Evolutionary conservation across 2,797 vertebrate genomes (phyloP).

Genomic region (Coracias cyanogaster): DNA sequence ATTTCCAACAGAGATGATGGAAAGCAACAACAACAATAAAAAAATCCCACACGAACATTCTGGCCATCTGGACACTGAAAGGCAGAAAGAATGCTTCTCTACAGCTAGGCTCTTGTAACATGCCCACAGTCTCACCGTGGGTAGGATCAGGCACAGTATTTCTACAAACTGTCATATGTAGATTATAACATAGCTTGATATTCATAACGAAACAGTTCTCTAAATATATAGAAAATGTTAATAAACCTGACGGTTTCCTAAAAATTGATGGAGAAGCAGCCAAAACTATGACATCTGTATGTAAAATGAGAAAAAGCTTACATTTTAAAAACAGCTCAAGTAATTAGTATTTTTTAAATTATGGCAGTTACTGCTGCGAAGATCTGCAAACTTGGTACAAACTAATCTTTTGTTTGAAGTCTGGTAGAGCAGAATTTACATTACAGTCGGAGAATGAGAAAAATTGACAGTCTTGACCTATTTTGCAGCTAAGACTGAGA

Average conservation of each 20-base stretch:
- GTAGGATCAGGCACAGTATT: background rate
- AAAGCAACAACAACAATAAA: slow-evolving; percentile 11
- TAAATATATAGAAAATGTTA: slow-evolving; percentile 5
- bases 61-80: slow-evolving; percentile 55
- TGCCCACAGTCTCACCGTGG: background rate
- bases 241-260: background rate
- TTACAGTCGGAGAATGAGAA: background rate
- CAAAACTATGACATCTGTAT: slow-evolving; percentile 3
- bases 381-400: slow-evolving; percentile 14
- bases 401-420: slow-evolving; percentile 9
- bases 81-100: background rate
- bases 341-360: slow-evolving; percentile 16
- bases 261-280: background rate
- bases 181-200: background rate
- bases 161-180: background rate
- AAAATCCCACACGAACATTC: background rate
- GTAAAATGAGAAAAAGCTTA: background rate
- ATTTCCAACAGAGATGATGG: slow-evolving; percentile 24
- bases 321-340: background rate
- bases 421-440: background rate
- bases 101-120: background rate
- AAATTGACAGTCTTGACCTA: slow-evolving; percentile 18
- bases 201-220: background rate
- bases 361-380: background rate
- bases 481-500: background rate